Evolutionary conservation across 1,140 invertebrate species (phyloP), one percentile per base, ranked within the genome.

Genomic region (Pollicipes pollicipes): DNA sequence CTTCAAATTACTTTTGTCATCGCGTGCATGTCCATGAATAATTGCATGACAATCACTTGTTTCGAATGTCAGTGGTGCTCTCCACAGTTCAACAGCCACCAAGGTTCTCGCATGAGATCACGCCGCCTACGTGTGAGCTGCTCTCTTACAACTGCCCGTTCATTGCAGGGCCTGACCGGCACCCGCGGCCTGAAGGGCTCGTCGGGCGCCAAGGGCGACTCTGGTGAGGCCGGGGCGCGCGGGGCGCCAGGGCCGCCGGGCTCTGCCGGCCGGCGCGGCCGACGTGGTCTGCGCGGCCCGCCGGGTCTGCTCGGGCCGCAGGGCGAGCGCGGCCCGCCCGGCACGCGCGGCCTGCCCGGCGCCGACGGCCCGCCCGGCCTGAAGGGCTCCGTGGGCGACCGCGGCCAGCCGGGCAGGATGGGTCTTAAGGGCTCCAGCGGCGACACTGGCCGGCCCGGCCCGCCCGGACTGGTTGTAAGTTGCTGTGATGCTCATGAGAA

Each of bases 141-240:
- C n/a, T n/a, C n/a, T n/a, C n/a, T n/a, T n/a, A n/a, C n/a, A n/a
- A n/a, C n/a, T n/a, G n/a, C n/a, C n/a, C n/a, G n/a, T 68, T 27
- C 73, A 26, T 78, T 82, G 63, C 73, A 88, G 88, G 89, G 89
- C 30, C 78, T 82, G 76, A 83, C 85, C 35, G 90, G 90, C 70
- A 88, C 90, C 79, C 80, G 85, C 75, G 90, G 89, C 45, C 83
- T 82, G 71, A 88, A 88, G 81, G 88, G 88, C 31, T 88, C 90
- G 73, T 71, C 76, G 8, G 88, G 89, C n/a, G 77, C 80, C 27
- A 88, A 89, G 79, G 88, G 88, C 45, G 88, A 90, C 78, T 69
- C 78, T 21, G 89, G 89, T 30, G 77, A 80, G 3, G 78, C 83
- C 17, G 89, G 88, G 1, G 84, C 87, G 21, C 79, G 88, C 75